Base-by-base conservation (phyloP, 2,888 invertebrate genomes). In the Azorinus chamasolen region DNA sequence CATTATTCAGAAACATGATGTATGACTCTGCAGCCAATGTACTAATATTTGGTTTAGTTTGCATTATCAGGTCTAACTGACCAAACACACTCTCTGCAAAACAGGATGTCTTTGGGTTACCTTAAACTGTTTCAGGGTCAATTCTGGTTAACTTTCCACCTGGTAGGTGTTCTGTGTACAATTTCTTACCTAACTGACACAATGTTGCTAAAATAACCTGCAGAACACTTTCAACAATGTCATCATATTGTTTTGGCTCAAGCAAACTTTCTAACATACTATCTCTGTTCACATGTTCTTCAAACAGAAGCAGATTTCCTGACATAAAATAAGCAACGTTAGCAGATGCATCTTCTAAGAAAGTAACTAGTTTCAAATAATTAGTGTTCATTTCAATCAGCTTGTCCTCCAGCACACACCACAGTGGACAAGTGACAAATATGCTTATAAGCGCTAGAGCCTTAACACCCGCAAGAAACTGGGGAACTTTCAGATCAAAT, bases 1-100 rank as follows among this genome's bases (percentile, higher is more conserved):
- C 68, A 22, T 77, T 70, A 37, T 70, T 70, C 12, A 54, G n/a
- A 48, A 77, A 77, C 77, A 77, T 77, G 14, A 77, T 59, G 39
- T 41, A 46, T n/a, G 79, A 50, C 41, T 78, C 73, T 27, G 65
- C 70, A n/a, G 65, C 78, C 25, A 62, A 37, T 22, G 68, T 66
- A 20, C 6, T 54, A 10, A 66, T 32, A 54, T 57, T 71, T 53
- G 62, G 76, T 45, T 76, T 65, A 18, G 48, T 65, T 48, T 65
- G 16, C 12, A 68, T 25, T 16, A 66, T 48, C 20, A 57, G 32
- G 18, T 54, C 54, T 32, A 54, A 32, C n/a, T 54, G 54, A 32
- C 54, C 54, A 20, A 24, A 8, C 1, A 79, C 63, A 68, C 72
- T 75, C 59, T 79, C 75, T 8, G 75, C 75, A 55, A 66, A 79